Conservation (phyloP, 2,888 invertebrate species). For the Dicyrtomina minuta region DNA sequence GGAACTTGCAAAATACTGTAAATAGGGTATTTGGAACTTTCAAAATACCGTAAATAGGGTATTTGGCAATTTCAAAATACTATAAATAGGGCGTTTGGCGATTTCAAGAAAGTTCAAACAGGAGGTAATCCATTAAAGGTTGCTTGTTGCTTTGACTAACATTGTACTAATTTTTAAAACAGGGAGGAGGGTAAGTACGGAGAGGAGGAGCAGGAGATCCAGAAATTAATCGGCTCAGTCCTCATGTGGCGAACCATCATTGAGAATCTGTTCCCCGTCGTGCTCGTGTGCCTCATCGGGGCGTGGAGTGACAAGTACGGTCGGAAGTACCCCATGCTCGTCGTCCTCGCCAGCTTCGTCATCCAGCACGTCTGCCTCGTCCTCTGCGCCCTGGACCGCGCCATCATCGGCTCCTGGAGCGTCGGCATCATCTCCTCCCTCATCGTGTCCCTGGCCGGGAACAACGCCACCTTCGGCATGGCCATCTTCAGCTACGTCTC, state of each 20-base stretch:
- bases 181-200: slow-evolving; percentile 60
- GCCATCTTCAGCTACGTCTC: slow-evolving; percentile 84
- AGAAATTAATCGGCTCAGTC: slow-evolving; percentile 67
- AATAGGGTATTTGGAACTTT: no score
- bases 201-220: slow-evolving; percentile 68
- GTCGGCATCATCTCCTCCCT: slow-evolving; percentile 41
- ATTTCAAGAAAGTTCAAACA: no score
- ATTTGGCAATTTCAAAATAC: no score
- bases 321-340: slow-evolving; percentile 69
- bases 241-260: slow-evolving; percentile 83
- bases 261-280: slow-evolving; percentile 75
- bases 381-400: slow-evolving; percentile 29
- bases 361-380: slow-evolving; percentile 45
- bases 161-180: no score
- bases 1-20: no score
- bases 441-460: slow-evolving; percentile 39
- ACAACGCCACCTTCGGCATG: slow-evolving; percentile 63
- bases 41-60: no score
- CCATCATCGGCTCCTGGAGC: slow-evolving; percentile 40
- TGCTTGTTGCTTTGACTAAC: no score
- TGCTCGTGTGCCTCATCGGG: slow-evolving; percentile 76
- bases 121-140: no score
- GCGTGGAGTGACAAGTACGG: no score
- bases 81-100: no score
- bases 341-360: slow-evolving; percentile 66